Conservation (phyloP, 2,797 vertebrate genomes). For the Notolabrus celidotus region DNA sequence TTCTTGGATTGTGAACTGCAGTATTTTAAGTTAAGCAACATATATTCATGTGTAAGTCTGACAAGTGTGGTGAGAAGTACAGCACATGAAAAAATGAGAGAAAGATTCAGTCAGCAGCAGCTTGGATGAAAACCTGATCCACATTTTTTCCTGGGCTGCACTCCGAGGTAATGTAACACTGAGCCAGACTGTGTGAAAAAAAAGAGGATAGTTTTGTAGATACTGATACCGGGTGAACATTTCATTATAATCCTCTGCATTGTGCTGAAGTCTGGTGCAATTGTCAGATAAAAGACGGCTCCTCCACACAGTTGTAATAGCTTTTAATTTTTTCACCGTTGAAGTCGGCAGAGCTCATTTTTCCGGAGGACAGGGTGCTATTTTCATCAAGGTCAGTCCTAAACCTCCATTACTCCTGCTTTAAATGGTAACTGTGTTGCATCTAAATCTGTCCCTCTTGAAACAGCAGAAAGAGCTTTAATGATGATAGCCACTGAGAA, state of each 20-base stretch:
- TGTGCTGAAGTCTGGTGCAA: slow-evolving; percentile 32
- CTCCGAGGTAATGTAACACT: slow-evolving; percentile 17
- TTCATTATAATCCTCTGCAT: slow-evolving; percentile 46
- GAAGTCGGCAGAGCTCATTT: slow-evolving; percentile 39
- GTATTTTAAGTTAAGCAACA: neutral
- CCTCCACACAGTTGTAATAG: slow-evolving; percentile 54
- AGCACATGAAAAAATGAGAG: neutral
- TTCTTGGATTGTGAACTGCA: no score
- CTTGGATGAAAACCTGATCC: neutral
- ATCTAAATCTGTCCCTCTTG: slow-evolving; percentile 59
- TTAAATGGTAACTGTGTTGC: slow-evolving; percentile 46
- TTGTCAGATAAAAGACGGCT: slow-evolving; percentile 50
- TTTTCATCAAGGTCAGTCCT: slow-evolving; percentile 70
- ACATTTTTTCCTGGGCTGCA: neutral
- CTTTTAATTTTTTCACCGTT: slow-evolving; percentile 44
- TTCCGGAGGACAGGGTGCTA: slow-evolving; percentile 42
- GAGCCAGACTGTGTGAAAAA: neutral
- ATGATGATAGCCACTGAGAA: slow-evolving; percentile 49
- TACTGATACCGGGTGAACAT: slow-evolving; percentile 38
- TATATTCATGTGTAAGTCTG: neutral
- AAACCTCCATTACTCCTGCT: slow-evolving; percentile 57
- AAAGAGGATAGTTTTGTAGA: slow-evolving; percentile 15
- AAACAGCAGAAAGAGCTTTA: slow-evolving; percentile 40
- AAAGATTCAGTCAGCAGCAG: neutral
- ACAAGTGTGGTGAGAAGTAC: no score